phyloP scores from a whole-genome alignment of 2,888 invertebrate genomes.

The Adelphocoris suturalis region DNA sequence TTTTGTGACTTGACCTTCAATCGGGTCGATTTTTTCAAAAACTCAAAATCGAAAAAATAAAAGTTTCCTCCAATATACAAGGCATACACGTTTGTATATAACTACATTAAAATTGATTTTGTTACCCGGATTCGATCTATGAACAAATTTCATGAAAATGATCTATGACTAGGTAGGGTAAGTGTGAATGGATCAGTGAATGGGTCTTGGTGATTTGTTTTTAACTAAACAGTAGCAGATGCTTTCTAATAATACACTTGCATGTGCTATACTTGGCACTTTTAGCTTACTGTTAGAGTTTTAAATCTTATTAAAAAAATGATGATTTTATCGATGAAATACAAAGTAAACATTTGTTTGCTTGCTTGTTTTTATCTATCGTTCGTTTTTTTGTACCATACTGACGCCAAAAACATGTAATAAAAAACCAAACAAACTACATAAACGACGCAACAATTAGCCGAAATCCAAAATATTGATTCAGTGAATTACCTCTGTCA shows the following conservation, averaged over 20 bases:
- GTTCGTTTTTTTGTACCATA: background rate
- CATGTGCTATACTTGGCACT: constrained; percentile 70
- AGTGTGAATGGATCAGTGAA: constrained; percentile 62
- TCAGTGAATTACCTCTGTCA: background rate
- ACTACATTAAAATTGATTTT: background rate
- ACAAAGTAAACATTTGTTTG: constrained; percentile 16
- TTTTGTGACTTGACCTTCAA: background rate
- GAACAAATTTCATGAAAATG: background rate
- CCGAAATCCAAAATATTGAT: background rate
- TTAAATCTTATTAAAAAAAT: background rate
- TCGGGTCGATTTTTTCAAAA: background rate
- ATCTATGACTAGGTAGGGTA: constrained; percentile 17
- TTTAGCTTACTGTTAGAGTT: constrained; percentile 59
- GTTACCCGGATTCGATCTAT: background rate
- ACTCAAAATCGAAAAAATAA: background rate
- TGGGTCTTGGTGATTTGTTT: constrained; percentile 50
- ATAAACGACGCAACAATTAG: background rate
- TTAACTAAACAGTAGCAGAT: constrained; percentile 55
- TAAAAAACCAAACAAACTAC: constrained; percentile 3
- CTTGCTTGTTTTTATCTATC: background rate
- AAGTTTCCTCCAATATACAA: background rate
- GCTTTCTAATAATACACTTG: constrained; percentile 68
- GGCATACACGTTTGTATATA: constrained; percentile 39
- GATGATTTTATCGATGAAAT: constrained; percentile 18
- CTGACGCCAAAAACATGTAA: background rate